These are phyloP conservation scores for Drosophila neutralis DNA, from an alignment of 2,888 invertebrate species.

Conservation along the genomic window DNA sequence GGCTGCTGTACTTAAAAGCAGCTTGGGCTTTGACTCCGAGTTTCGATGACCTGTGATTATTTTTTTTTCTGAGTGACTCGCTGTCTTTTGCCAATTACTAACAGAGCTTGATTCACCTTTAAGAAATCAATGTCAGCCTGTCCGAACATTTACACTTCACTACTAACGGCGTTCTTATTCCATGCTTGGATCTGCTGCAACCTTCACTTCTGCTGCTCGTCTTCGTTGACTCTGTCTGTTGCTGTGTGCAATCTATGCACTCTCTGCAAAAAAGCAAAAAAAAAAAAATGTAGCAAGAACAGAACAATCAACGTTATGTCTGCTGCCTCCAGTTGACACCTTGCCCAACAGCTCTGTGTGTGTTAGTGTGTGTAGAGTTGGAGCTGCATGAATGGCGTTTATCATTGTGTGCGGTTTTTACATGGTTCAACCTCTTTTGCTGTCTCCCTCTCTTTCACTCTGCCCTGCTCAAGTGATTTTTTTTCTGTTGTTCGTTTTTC, in stretches of 20 bases:
- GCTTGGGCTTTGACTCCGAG: background rate
- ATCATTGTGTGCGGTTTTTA: conserved; percentile 69
- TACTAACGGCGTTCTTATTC: conserved; percentile 6
- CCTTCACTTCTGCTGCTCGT: conserved; percentile 12
- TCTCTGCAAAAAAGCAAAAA: conserved; percentile 14
- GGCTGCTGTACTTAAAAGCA: conserved; percentile 3
- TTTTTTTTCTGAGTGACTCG: background rate
- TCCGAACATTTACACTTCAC: conserved; percentile 1
- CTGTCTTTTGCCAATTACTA: background rate
- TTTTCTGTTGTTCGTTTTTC: conserved; percentile 24
- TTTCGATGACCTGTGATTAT: background rate
- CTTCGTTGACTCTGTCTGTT: conserved; percentile 36
- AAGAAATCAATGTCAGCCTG: background rate
- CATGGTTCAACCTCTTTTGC: conserved; percentile 30
- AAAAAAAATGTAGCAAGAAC: conserved; percentile 24
- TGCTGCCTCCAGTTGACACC: conserved; percentile 70
- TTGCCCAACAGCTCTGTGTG: conserved; percentile 49
- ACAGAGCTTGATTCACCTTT: background rate
- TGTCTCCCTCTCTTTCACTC: conserved; percentile 13
- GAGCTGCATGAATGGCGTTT: conserved; percentile 68
- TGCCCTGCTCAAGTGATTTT: conserved; percentile 25
- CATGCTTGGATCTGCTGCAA: conserved; percentile 1
- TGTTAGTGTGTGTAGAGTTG: conserved; percentile 29
- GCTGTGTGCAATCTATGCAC: conserved; percentile 34
- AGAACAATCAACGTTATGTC: conserved; percentile 70